A percentile compares a stretch with the other conserved stretches of the same genome.
Evolutionary conservation across 2,888 invertebrate genomes (phyloP).

Genomic region (Campopleginae sp.): DNA sequence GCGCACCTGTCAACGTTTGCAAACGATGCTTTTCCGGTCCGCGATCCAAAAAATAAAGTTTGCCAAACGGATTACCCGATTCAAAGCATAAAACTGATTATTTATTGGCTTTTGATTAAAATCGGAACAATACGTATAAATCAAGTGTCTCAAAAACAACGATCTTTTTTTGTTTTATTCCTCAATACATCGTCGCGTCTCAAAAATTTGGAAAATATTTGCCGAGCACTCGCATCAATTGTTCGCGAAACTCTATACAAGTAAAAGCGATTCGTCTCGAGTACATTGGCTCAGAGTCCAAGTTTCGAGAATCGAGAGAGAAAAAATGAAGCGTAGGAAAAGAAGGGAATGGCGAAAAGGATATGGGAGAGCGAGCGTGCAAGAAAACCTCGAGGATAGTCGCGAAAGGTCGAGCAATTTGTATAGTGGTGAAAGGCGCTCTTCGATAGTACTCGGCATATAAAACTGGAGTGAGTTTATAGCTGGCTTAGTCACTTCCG

Average conservation of each 20-base stretch:
- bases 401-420: constrained; percentile 63
- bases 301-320: neutral
- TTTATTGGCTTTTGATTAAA: neutral
- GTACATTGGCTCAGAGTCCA: neutral
- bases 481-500: constrained; percentile 56
- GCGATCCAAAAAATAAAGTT: neutral
- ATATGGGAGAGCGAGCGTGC: neutral
- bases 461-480: constrained; percentile 56
- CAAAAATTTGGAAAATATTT: neutral
- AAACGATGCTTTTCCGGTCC: neutral
- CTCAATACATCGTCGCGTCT: neutral
- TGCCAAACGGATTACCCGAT: neutral
- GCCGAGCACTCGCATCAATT: no score
- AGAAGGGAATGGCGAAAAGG: neutral
- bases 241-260: neutral
- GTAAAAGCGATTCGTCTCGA: neutral
- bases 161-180: neutral
- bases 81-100: neutral
- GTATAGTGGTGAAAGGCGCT: constrained; percentile 62
- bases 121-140: neutral
- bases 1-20: constrained; percentile 42
- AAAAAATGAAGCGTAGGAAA: neutral
- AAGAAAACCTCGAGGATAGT: constrained; percentile 30
- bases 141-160: neutral
- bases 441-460: constrained; percentile 35